A percentile compares a stretch with the other conserved stretches of the same genome.
phyloP scores from a whole-genome alignment of 1,140 invertebrate species.

The Hormaphis cornu region DNA sequence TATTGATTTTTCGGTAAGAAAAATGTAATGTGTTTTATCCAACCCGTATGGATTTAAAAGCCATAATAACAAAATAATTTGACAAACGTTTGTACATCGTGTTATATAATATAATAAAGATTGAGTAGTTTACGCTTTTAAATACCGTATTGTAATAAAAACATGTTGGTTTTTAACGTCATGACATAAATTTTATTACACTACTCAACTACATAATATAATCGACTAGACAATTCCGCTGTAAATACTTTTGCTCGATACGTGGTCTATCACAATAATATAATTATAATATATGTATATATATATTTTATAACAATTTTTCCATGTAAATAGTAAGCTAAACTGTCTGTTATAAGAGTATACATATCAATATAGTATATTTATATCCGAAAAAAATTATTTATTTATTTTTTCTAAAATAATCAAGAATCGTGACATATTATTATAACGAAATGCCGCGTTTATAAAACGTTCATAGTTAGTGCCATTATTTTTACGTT shows the following conservation, averaged over 20 bases:
- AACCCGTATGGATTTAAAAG: conserved; percentile 10
- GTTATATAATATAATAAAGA: no score
- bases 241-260: conserved; percentile 26
- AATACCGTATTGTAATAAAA: background rate
- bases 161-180: conserved; percentile 13
- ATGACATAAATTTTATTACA: conserved; percentile 15
- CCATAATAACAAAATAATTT: background rate
- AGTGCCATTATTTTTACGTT: background rate
- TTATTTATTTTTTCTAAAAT: background rate
- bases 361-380: background rate
- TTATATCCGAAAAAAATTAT: background rate
- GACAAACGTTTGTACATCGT: no score
- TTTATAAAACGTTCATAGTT: no score
- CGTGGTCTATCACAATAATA: background rate
- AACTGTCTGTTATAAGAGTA: background rate
- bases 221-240: conserved; percentile 22
- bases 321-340: conserved; percentile 11
- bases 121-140: conserved; percentile 5
- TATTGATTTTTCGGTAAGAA: no score
- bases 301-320: conserved; percentile 21
- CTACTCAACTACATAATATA: conserved; percentile 8
- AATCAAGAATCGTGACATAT: background rate
- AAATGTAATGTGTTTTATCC: no score
- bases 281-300: background rate
- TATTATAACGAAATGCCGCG: conserved; percentile 1